Conservation (phyloP, 2,888 invertebrate species). For the Microplitis manilae region DNA sequence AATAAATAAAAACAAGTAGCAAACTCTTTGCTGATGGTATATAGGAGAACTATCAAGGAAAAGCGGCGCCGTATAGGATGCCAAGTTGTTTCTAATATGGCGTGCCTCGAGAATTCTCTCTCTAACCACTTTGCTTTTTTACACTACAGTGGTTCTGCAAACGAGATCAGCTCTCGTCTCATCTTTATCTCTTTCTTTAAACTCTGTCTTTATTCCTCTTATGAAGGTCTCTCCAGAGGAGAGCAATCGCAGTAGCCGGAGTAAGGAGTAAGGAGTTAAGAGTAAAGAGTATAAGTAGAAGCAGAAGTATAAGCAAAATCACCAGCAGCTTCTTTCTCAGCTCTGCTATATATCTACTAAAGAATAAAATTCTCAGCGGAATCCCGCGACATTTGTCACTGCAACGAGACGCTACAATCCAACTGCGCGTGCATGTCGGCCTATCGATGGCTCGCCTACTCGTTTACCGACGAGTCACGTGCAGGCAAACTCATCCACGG, state of each 20-base stretch:
- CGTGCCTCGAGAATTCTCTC: conserved; percentile 41
- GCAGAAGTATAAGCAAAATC: background rate
- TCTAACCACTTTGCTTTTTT: conserved; percentile 47
- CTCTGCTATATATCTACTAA: background rate
- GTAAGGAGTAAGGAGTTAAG: too few species aligned
- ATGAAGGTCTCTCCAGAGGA: background rate
- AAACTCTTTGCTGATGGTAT: conserved; percentile 31
- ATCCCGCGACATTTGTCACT: conserved; percentile 51
- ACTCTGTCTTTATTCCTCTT: background rate
- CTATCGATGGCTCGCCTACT: background rate
- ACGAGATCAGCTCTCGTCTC: conserved; percentile 48
- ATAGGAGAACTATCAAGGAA: conserved; percentile 52
- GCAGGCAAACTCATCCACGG: background rate
- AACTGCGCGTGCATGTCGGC: conserved; percentile 46
- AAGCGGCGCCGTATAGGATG: conserved; percentile 62
- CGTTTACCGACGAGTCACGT: background rate
- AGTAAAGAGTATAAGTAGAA: background rate
- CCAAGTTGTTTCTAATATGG: conserved; percentile 58
- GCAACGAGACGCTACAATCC: conserved; percentile 48
- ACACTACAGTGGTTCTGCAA: conserved; percentile 49
- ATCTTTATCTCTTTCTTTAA: conserved; percentile 12
- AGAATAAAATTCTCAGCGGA: conserved; percentile 29
- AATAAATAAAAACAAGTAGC: conserved; percentile 36
- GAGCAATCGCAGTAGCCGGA: too few species aligned
- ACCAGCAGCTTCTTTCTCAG: background rate